Percentiles rank a stretch among this genome's conserved stretches.
Evolutionary conservation across 1,140 invertebrate species (phyloP).

Genomic region (Drosophila lacertosa): DNA sequence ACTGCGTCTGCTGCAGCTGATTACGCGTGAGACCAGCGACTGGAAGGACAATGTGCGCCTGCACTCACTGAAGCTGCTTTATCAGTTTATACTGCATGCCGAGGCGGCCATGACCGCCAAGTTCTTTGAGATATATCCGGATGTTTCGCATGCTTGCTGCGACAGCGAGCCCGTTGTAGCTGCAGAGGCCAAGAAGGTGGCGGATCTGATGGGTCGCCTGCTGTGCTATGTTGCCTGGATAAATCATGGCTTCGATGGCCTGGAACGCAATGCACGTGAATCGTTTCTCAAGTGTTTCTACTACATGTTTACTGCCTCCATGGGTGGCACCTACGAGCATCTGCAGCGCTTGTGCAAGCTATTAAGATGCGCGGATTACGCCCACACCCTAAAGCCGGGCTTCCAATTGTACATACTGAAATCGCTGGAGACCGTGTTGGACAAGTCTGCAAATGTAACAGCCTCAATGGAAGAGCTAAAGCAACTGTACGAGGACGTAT

Average conservation of each 20-base stretch:
- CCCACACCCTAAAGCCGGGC: conserved; percentile 74
- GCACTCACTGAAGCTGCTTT: conserved; percentile 90
- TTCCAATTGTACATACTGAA: conserved; percentile 64
- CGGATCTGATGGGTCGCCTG: conserved; percentile 73
- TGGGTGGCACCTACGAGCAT: conserved; percentile 86
- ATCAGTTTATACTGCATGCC: conserved; percentile 88
- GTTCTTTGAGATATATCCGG: conserved; percentile 84
- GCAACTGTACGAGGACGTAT: conserved; percentile 48
- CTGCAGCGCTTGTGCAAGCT: conserved; percentile 74
- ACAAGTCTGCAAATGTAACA: conserved; percentile 40
- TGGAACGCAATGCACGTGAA: conserved; percentile 67
- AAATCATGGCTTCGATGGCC: conserved; percentile 65
- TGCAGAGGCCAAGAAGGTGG: conserved; percentile 67
- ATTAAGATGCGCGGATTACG: conserved; percentile 73
- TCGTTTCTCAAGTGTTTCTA: conserved; percentile 83
- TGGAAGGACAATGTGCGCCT: conserved; percentile 90
- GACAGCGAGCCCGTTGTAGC: conserved; percentile 58
- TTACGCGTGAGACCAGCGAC: conserved; percentile 88
- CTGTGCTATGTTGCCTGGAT: conserved; percentile 73
- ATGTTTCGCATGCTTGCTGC: conserved; percentile 84
- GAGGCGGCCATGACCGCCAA: conserved; percentile 89
- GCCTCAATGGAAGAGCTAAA: conserved; percentile 44
- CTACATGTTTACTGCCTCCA: conserved; percentile 86
- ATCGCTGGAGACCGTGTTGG: conserved; percentile 57
- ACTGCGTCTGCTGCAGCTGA: conserved; percentile 87